Evolutionary conservation across 2,888 invertebrate genomes (phyloP), one percentile per base, ranked within the genome.

Genomic region (Cheilosia soror): DNA sequence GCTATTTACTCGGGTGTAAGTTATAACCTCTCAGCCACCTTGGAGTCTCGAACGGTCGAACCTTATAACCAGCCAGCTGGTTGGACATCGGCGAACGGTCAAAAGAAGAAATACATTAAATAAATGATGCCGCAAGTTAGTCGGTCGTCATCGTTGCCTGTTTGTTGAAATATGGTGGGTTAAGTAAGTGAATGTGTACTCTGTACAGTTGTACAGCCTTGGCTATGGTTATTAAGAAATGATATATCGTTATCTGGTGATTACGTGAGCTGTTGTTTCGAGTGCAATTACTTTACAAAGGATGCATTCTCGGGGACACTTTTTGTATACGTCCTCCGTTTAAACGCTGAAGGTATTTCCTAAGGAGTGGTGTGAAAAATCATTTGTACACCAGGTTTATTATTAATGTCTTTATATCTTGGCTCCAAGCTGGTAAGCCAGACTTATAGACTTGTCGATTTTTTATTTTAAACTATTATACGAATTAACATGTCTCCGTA

Each of bases 71-170:
- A 69, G 63, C 62, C 76, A 76, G 57, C 20, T 49, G 20, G 49
- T 20, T 69, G 27, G 37, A 47, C 53, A 65, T 58, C 51, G 58
- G 25, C 37, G 29, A 51, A 15, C 69, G 80, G 53, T 68, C 53
- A 75, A 66, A 65, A 4, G 76, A 49, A 69, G 58, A 58, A 79
- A 76, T 66, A 80, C 71, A 80, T 71, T 80, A 76, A 80, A 72
- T 77, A 81, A 81, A 85, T 85, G 71, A 81, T 81, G 76, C 76
- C 76, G 81, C 85, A 72, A 77, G 72, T 81, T 68, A 72, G 81
- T 65, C 66, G 68, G 40, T 58, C 55, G 33, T 44, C 68, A 47
- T 65, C 68, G 66, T 79, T 29, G 63, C 49, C 73, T 79, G 69
- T 81, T 76, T 60, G 63, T 53, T 75, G 77, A 68, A 75, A 71